Base-by-base conservation (phyloP, 2,888 invertebrate genomes). In the Zygothrica quintamaculata region DNA sequence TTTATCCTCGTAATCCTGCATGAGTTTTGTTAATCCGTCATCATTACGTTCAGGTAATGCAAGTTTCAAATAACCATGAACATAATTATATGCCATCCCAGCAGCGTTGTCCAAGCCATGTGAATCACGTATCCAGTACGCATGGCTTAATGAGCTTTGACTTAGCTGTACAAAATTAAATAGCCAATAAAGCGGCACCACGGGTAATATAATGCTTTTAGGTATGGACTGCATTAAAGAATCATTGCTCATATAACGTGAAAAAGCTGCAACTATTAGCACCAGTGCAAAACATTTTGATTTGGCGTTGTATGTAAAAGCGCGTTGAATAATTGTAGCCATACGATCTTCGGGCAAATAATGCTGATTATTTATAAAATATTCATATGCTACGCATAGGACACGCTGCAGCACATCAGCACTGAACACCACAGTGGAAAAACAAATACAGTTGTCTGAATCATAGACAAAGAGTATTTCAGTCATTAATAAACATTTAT, bases 41-140 rank as follows among this genome's bases (percentile, higher is more conserved):
- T 70, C 62, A 0, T 57, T 57, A 5, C 62, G 59, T 0, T 65
- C 62, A 0, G 90, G 88, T 4, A 90, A n/a, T 1, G 80, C 69
- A 1, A 89, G 42, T 4, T 88, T 87, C 0, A 90, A 59, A 69
- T 88, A 90, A 0, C 90, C 90, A 67, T 89, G 88, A 26, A 88
- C 89, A 39, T 90, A 90, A 31, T 77, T 90, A 0, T 88, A 84
- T 6, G 90, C 90, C 90, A 90, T 90, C 9, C 90, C 89, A 4
- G 84, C 73, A 0, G 81, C 90, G 65, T 89, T 90, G 64, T 90
- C 90, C 9, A 90, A 56, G 0, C 90, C 89, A 50, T 84, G 80
- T 0, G 60, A 11, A 0, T 80, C 74, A 1, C 90, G 70, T 29
- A 90, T 78, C 70, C 76, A 88, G 33, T 75, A 57, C 0, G 88